A percentile compares a stretch with the other conserved stretches of the same genome.
phyloP scores from a whole-genome alignment of 2,113 vertebrate species.

The Piaya cayana region DNA sequence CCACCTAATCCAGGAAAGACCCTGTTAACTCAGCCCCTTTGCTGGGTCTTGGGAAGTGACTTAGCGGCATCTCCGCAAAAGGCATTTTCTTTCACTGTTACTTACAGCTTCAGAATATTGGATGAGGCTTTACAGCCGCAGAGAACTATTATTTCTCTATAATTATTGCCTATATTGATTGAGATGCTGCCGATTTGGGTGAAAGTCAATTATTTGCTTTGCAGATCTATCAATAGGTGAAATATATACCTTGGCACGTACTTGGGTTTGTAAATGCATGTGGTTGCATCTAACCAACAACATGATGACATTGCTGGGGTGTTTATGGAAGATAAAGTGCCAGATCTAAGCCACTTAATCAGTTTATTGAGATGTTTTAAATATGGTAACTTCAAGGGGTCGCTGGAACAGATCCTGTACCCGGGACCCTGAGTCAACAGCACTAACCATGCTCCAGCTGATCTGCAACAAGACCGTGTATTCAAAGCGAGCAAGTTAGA shows the following conservation, averaged over 20 bases:
- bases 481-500: background rate
- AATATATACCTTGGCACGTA: background rate
- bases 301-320: background rate
- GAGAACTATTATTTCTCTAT: background rate
- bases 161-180: background rate
- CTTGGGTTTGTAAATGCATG: background rate
- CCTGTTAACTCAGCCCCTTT: slow-evolving; percentile 41
- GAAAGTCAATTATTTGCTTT: background rate
- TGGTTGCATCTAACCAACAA: background rate
- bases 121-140: background rate
- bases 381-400: background rate
- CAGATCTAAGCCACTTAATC: slow-evolving; percentile 8
- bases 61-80: background rate
- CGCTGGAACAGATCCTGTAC: background rate
- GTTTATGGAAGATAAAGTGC: background rate
- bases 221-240: slow-evolving; percentile 3
- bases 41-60: background rate
- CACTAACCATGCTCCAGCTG: background rate
- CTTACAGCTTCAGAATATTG: background rate
- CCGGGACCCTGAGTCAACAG: background rate
- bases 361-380: slow-evolving; percentile 40
- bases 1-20: slow-evolving; percentile 31
- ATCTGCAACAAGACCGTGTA: background rate
- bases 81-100: background rate
- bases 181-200: background rate